A percentile compares a stretch with the other conserved stretches of the same genome.
phyloP scores from a whole-genome alignment of 2,113 vertebrate species.

The Genyomyrus donnyi region DNA sequence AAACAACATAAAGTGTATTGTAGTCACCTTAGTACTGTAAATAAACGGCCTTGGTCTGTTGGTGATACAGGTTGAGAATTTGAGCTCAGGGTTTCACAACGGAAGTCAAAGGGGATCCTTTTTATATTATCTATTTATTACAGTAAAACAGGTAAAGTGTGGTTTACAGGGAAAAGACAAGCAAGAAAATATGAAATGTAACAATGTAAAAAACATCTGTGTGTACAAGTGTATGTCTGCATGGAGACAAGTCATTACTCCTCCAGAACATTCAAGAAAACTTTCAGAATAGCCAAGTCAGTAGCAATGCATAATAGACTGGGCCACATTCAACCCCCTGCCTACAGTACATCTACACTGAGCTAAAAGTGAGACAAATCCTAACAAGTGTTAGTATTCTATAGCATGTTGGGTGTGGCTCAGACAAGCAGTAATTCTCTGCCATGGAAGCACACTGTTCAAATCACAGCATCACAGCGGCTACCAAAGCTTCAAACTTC shows the following conservation, averaged over 20 bases:
- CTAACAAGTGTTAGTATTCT: conserved; percentile 7
- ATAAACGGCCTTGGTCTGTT: too few relatives aligned
- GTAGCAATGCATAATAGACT: background rate
- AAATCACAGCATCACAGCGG: background rate
- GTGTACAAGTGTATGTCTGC: background rate
- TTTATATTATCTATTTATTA: too few relatives aligned
- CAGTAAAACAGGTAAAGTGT: too few relatives aligned
- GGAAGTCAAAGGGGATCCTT: too few relatives aligned
- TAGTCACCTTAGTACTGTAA: too few relatives aligned
- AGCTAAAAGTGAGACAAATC: background rate
- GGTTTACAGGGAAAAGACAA: background rate
- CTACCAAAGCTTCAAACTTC: background rate
- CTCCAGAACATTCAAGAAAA: background rate
- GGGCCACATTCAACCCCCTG: background rate
- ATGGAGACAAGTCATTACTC: background rate
- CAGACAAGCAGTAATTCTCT: conserved; percentile 4
- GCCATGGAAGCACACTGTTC: background rate
- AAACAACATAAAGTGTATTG: too few relatives aligned
- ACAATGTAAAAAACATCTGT: background rate
- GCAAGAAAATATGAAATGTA: background rate
- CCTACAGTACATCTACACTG: background rate
- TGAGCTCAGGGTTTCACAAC: too few relatives aligned
- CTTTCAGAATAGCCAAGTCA: background rate
- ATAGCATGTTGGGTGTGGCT: background rate
- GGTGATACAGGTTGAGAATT: too few relatives aligned